phyloP scores from a whole-genome alignment of 64 coral and sea anemone species.

The Stichodactyla helianthus region DNA sequence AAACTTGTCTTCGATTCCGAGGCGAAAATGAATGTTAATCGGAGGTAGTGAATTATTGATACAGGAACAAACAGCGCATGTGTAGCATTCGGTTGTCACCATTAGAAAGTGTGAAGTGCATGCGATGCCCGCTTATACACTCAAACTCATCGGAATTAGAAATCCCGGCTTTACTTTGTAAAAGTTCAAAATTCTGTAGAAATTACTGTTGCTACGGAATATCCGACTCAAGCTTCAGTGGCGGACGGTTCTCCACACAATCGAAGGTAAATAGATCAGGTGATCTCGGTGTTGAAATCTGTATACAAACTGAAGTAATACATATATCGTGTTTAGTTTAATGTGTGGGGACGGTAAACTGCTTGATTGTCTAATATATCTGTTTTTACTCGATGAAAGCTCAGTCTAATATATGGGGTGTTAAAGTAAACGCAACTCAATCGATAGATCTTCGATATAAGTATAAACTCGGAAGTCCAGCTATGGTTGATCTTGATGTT shows the following conservation, averaged over 20 bases:
- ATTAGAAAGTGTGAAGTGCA: constrained; percentile 15
- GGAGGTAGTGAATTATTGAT: constrained; percentile 16
- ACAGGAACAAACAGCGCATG: constrained; percentile 11
- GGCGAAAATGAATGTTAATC: constrained; percentile 27
- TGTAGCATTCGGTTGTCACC: constrained; percentile 11
- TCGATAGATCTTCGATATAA: not conserved
- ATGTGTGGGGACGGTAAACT: constrained; percentile 11
- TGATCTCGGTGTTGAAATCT: not conserved
- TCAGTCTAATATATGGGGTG: not conserved
- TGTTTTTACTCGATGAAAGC: constrained; percentile 5
- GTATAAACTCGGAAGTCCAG: not conserved
- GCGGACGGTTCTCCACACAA: not conserved
- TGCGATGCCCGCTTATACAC: constrained; percentile 9
- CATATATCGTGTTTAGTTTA: not conserved
- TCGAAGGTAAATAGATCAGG: constrained; percentile 16
- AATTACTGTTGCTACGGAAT: not conserved
- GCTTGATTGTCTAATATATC: constrained; percentile 1
- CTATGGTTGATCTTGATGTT: not conserved
- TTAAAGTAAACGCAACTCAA: not conserved
- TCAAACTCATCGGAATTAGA: not conserved
- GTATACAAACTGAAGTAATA: constrained; percentile 5
- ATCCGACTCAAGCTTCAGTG: not conserved
- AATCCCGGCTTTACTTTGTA: not conserved
- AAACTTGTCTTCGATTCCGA: not conserved
- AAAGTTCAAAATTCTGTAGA: not conserved